Conservation (phyloP, 2,888 invertebrate species). For the Biston betularia region DNA sequence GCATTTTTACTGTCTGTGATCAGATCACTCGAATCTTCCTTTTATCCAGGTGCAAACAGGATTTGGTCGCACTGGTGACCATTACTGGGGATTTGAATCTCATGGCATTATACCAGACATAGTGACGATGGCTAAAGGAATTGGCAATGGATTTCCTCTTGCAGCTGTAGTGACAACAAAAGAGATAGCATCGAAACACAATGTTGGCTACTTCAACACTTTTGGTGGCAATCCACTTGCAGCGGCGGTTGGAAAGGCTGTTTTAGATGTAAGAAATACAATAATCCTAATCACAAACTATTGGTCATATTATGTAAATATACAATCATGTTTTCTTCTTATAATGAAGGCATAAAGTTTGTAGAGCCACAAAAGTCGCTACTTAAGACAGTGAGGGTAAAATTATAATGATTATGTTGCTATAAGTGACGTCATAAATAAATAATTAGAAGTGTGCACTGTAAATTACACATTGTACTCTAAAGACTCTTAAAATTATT, state of each 20-base stretch:
- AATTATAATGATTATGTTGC: too few species aligned
- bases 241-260: slow-evolving; percentile 95
- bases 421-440: too few species aligned
- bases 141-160: slow-evolving; percentile 98
- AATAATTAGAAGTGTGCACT: too few species aligned
- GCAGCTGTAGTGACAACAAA: slow-evolving; percentile 97
- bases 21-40: background rate
- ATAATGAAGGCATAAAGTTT: too few species aligned
- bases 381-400: too few species aligned
- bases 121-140: slow-evolving; percentile 98
- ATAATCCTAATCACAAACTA: background rate
- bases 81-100: slow-evolving; percentile 98
- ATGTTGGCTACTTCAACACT: slow-evolving; percentile 96
- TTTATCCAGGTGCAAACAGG: slow-evolving; percentile 94
- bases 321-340: too few species aligned
- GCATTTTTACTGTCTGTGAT: background rate
- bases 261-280: slow-evolving; percentile 91
- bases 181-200: slow-evolving; percentile 92
- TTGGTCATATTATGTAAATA: too few species aligned
- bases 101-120: slow-evolving; percentile 96
- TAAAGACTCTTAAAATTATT: too few species aligned
- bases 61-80: slow-evolving; percentile 96
- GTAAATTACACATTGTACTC: too few species aligned
- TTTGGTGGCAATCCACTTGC: slow-evolving; percentile 98
- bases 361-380: too few species aligned